Base-by-base conservation (phyloP, 2,888 invertebrate species). In the Frankliniella fusca region DNA sequence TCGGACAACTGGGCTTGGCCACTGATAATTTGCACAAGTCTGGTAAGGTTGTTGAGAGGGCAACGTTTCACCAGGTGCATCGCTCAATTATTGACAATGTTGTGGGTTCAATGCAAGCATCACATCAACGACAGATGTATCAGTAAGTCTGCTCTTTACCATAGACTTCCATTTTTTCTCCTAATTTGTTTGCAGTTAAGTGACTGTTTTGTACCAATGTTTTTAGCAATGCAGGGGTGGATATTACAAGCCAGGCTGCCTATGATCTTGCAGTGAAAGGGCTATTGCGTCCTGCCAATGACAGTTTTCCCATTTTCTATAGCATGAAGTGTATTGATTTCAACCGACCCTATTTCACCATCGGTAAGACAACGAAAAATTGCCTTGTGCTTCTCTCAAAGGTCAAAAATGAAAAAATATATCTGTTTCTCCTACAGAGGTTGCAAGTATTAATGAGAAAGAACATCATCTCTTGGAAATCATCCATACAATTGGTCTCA, bases 261-360 rank as follows among this genome's bases (percentile, higher is more conserved):
- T 99, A 96, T 88, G 96, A 98, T 83, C 86, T 98, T 83, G 97
- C 97, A 11, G 90, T 92, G 0, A 89, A 93, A 87, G 98, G 99
- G 0, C 90, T 93, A 0, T 91, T 98, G 7, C 90, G 97, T 83
- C 97, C 98, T 0, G 89, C 90, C 0, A 88, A 91, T 83, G 90
- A 89, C 65, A 92, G 93, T 83, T 89, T 93, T 48, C 95, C 97
- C 0, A 89, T 98, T 50, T 86, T 98, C 48, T 98, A 98, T 88
- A 93, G 94, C 48, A 92, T 98, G 49, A 95, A 94, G 87, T 94
- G 97, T 88, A 91, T 95, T 3, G 90, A 94, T 84, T 97, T 95
- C 87, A 89, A 93, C 48, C 90, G 92, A 20, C 98, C 98, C 0
- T 89, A 95, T 85, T 97, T 98, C 87, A 94, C 93, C 20, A 88